These are phyloP conservation scores for Wasmannia auropunctata DNA, from an alignment of 1,140 invertebrate species.

Conservation along the genomic window DNA sequence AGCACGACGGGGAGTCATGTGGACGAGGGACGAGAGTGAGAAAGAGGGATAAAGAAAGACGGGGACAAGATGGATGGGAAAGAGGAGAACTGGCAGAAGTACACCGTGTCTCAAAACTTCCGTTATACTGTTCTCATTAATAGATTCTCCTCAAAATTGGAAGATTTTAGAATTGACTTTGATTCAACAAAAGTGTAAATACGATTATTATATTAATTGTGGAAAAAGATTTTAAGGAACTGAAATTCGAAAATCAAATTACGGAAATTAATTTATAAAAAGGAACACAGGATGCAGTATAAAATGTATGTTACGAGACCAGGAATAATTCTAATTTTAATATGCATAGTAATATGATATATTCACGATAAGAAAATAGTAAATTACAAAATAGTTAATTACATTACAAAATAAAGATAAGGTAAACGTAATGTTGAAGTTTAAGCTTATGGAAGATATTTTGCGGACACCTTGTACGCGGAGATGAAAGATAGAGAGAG, in stretches of 20 bases:
- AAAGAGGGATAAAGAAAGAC: conserved; percentile 43
- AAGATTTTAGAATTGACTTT: neutral
- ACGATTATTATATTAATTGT: neutral
- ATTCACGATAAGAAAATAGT: neutral
- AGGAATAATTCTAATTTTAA: neutral
- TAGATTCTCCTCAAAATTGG: neutral
- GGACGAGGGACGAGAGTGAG: conserved; percentile 5
- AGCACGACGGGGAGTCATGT: conserved; percentile 39
- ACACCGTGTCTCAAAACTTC: conserved; percentile 31
- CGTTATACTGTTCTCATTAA: neutral
- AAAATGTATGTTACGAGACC: neutral
- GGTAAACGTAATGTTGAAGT: neutral
- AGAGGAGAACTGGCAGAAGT: neutral
- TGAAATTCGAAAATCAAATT: neutral
- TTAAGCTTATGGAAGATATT: neutral
- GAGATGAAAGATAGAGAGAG: conserved; percentile 37
- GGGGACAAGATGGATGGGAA: conserved; percentile 60
- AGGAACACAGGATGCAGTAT: neutral
- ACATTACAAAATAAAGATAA: neutral
- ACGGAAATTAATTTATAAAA: too few species aligned
- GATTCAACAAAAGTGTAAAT: neutral
- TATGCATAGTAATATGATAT: neutral
- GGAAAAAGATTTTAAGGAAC: neutral
- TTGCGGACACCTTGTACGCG: conserved; percentile 30
- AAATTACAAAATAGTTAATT: neutral